Base-by-base conservation (phyloP, 2,888 invertebrate genomes). In the Caprella mutica region DNA sequence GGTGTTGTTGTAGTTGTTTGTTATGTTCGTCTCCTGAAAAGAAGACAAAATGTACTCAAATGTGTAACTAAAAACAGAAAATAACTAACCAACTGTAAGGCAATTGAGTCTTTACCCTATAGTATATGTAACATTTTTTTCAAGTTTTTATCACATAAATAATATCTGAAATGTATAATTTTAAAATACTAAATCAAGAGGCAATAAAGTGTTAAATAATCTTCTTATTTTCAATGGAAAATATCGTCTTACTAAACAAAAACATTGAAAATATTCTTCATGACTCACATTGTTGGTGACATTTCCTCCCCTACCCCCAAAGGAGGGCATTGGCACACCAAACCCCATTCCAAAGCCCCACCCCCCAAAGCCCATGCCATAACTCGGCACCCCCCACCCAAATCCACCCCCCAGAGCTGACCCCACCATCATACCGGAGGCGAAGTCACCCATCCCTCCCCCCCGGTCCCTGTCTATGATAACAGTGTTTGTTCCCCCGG, bases 341-440 rank as follows among this genome's bases (percentile, higher is more conserved):
- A 55, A 55, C 33, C 55, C 55, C 33, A 46, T 46, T 5, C 55
- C 55, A 21, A 46, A 23, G 14, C 55, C 55, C 55, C 55, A 55
- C 6, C 55, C 55, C 14, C 54, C 54, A 17, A 43, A 54, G 27
- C 54, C 54, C 33, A 54, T 27, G 29, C 55, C 55, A 17, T 35
- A 46, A 1, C 46, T 14, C n/a, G 55, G 55, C n/a, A 55, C 12
- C 14, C 55, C 55, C 55, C 55, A 55, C n/a, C 55, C 55, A 19
- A 55, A 42, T 14, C 55, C 55, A 46, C 29, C 26, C 3, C 55
- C 55, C 55, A 55, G 26, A n/a, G 46, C 55, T n/a, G 55, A 24
- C 8, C 55, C 55, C 14, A 46, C 23, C 55, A 55, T 46, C 55
- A 55, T 55, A 8, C 55, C 55, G 1, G 55, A 46, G 14, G 55